These are phyloP conservation scores for Cosmopolites sordidus DNA, from an alignment of 2,888 invertebrate genomes.

Conservation along the genomic window DNA sequence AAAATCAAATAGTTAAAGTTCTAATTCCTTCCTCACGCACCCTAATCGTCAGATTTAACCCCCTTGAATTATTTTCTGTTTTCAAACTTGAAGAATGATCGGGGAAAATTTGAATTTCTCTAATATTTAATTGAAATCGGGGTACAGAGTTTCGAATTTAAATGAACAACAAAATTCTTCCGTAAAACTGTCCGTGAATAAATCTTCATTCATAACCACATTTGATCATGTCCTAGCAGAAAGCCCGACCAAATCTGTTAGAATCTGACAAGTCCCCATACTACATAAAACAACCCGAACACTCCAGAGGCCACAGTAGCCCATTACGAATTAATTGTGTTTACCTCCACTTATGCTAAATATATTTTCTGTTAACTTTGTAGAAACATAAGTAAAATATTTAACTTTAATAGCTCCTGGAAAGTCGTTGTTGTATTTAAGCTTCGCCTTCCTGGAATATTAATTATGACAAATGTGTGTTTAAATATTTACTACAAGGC, in stretches of 20 bases:
- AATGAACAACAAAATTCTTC: too few relatives aligned
- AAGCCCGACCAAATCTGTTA: not conserved
- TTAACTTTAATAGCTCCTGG: constrained; percentile 30
- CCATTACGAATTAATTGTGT: constrained; percentile 41
- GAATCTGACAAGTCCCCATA: not conserved
- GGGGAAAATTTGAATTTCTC: too few relatives aligned
- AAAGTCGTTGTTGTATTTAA: constrained; percentile 28
- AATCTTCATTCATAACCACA: not conserved
- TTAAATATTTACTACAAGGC: constrained; percentile 20
- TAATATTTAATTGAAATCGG: too few relatives aligned
- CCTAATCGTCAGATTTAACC: too few relatives aligned
- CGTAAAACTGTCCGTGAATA: not conserved
- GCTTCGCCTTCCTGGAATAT: constrained; percentile 22
- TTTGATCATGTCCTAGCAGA: not conserved
- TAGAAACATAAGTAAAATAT: constrained; percentile 34
- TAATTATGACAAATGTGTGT: constrained; percentile 27
- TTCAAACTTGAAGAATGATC: too few relatives aligned
- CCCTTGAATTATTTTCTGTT: too few relatives aligned
- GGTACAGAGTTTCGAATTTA: too few relatives aligned
- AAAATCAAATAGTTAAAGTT: too few relatives aligned
- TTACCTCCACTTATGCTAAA: constrained; percentile 37
- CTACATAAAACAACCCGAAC: constrained; percentile 32
- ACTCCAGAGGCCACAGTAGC: constrained; percentile 30
- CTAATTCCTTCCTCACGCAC: too few relatives aligned
- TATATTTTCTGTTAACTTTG: constrained; percentile 33